Evolutionary conservation across 2,888 invertebrate genomes (phyloP).

Genomic region (Dermolepida albohirtum): DNA sequence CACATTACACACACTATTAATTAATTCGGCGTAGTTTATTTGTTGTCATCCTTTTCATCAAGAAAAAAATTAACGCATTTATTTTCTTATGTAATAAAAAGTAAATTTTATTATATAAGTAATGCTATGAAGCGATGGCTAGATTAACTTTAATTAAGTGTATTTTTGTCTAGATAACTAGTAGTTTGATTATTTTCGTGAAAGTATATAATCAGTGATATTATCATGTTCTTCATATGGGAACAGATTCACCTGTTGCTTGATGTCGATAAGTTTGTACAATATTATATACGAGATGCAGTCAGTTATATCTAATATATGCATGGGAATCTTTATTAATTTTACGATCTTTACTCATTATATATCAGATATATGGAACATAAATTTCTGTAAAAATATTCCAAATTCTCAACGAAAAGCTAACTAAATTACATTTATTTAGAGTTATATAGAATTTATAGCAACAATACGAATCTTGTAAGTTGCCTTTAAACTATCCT

Average conservation of each 20-base stretch:
- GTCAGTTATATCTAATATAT: no score
- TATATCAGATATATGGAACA: no score
- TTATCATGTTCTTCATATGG: slow-evolving; percentile 17
- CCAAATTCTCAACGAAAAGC: no score
- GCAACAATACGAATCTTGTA: no score
- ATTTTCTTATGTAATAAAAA: slow-evolving; percentile 10
- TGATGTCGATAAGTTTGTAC: neutral
- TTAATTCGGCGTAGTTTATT: slow-evolving; percentile 18
- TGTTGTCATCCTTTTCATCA: slow-evolving; percentile 8
- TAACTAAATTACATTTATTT: no score
- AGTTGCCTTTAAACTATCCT: no score
- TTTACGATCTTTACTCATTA: no score
- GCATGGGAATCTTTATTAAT: no score
- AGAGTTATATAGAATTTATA: no score
- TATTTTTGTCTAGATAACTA: slow-evolving; percentile 15
- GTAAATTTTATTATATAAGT: slow-evolving; percentile 18
- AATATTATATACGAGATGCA: no score
- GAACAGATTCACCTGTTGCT: slow-evolving; percentile 34
- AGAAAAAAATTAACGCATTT: slow-evolving; percentile 3
- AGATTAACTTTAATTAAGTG: slow-evolving; percentile 23
- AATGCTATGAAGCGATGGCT: slow-evolving; percentile 2
- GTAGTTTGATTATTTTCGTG: slow-evolving; percentile 30
- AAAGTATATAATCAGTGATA: slow-evolving; percentile 19
- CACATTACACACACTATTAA: slow-evolving; percentile 21
- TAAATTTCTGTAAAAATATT: no score